Evolutionary conservation across 2,113 vertebrate species (phyloP).

Genomic region (Nestor notabilis): DNA sequence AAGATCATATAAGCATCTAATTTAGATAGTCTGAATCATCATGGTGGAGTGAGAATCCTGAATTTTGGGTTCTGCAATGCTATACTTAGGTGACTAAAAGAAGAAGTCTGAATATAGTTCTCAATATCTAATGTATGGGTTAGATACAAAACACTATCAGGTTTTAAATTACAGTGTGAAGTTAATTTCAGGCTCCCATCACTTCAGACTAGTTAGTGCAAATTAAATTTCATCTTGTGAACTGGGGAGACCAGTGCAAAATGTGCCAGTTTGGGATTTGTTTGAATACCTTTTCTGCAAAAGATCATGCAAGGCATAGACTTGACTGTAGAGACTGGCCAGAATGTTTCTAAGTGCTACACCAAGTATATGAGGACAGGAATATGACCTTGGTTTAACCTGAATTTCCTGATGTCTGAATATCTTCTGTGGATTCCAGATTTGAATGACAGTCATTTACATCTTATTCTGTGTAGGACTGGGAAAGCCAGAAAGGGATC

Average conservation of each 20-base stretch:
- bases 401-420: not conserved
- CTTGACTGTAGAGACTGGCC: not conserved
- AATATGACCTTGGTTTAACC: not conserved
- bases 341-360: not conserved
- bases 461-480: not conserved
- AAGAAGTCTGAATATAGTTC: not conserved
- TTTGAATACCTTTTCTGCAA: not conserved
- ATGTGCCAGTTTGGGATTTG: not conserved
- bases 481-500: not conserved
- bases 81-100: constrained; percentile 31
- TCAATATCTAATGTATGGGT: not conserved
- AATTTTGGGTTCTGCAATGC: constrained; percentile 16
- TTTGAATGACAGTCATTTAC: not conserved
- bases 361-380: not conserved
- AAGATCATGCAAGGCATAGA: not conserved
- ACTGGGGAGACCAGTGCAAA: not conserved
- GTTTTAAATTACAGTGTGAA: constrained; percentile 7
- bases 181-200: constrained; percentile 28
- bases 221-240: not conserved
- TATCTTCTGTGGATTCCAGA: not conserved
- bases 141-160: not conserved
- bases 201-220: not conserved
- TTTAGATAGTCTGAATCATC: not conserved
- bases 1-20: not conserved
- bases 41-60: not conserved